Percentiles rank a stretch among this genome's conserved stretches.
phyloP scores from a whole-genome alignment of 53 echinoderm and acorn worm species.

The Patiria pectinifera region DNA sequence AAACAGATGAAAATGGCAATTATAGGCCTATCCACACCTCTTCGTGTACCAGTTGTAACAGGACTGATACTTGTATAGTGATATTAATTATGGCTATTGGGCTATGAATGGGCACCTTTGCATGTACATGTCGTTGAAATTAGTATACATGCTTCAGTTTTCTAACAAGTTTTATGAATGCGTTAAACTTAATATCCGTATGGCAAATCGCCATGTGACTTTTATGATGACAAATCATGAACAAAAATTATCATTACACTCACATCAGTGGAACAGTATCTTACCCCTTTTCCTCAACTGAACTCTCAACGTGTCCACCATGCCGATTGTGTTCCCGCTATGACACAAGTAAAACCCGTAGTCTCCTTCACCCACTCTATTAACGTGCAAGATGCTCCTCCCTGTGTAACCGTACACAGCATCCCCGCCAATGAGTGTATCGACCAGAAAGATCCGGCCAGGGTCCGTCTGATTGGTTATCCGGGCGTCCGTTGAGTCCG shows the following conservation, averaged over 20 bases:
- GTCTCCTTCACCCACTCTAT: slow-evolving; percentile 13
- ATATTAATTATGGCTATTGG: too few species aligned
- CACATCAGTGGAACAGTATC: background rate
- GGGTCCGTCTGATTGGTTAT: slow-evolving; percentile 20
- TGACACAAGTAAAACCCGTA: slow-evolving; percentile 6
- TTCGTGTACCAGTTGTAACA: too few species aligned
- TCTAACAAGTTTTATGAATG: too few species aligned
- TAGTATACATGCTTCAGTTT: too few species aligned
- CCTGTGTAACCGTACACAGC: background rate
- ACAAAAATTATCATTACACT: background rate
- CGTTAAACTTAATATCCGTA: too few species aligned
- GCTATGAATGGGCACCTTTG: too few species aligned
- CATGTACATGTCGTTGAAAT: too few species aligned
- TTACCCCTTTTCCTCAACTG: background rate
- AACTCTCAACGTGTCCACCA: slow-evolving; percentile 4
- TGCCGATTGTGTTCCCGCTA: slow-evolving; percentile 2
- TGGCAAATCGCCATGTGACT: too few species aligned
- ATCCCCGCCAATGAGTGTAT: slow-evolving; percentile 10
- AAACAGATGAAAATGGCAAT: too few species aligned
- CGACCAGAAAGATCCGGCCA: background rate
- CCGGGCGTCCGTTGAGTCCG: background rate
- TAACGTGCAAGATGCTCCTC: slow-evolving; percentile 1
- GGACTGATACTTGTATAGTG: too few species aligned
- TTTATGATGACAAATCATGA: too few species aligned
- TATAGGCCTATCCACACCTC: too few species aligned